Conservation (phyloP, 2,888 invertebrate species). For the Aspidiotus destructor region DNA sequence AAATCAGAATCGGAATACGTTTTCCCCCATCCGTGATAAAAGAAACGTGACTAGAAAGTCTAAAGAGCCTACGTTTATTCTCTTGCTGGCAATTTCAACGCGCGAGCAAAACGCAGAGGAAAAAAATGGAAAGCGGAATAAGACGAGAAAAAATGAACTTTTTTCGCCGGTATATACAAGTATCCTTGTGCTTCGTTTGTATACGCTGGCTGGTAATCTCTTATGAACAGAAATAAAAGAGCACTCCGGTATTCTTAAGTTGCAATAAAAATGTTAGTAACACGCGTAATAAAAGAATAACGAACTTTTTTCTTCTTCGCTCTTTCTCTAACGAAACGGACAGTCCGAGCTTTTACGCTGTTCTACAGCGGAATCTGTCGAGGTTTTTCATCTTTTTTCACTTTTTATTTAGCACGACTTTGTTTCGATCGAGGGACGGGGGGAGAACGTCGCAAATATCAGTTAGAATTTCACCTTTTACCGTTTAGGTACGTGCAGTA, state of each 20-base stretch:
- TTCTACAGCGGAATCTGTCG: too few relatives aligned
- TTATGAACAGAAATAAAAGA: conserved; percentile 4
- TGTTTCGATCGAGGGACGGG: too few relatives aligned
- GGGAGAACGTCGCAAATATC: too few relatives aligned
- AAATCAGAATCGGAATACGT: conserved; percentile 29
- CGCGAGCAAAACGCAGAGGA: conserved; percentile 5
- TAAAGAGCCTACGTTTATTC: conserved; percentile 15
- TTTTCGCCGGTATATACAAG: not conserved
- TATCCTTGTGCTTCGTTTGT: not conserved
- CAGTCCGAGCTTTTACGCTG: too few relatives aligned
- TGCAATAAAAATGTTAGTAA: conserved; percentile 17
- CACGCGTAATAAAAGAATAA: conserved; percentile 12
- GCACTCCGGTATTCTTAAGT: conserved; percentile 9
- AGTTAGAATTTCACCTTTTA: too few relatives aligned
- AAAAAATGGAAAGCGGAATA: conserved; percentile 3
- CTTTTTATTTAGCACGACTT: too few relatives aligned
- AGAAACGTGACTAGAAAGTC: conserved; percentile 24
- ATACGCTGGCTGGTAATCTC: not conserved
- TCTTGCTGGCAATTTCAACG: conserved; percentile 11
- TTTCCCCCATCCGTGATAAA: conserved; percentile 24
- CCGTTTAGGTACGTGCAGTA: too few relatives aligned
- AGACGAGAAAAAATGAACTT: conserved; percentile 9
- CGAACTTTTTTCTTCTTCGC: conserved; percentile 3
- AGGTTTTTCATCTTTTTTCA: too few relatives aligned
- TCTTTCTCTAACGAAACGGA: too few relatives aligned